A percentile compares a stretch with the other conserved stretches of the same genome.
Conservation (phyloP, 1,140 invertebrate species). For the Zaprionus nigranus region DNA sequence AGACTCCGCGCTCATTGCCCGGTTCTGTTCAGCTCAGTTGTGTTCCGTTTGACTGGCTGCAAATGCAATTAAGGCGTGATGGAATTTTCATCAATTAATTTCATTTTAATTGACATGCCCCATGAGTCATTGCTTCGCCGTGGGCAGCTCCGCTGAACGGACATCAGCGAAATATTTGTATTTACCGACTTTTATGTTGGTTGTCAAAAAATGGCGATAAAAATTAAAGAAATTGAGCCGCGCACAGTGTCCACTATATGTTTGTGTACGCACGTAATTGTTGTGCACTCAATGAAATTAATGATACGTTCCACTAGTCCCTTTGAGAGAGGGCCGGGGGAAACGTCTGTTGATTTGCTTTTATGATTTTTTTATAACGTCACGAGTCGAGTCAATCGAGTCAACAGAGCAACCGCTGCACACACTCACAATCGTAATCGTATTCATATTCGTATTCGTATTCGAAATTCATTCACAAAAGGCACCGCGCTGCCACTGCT, state of each 20-base stretch:
- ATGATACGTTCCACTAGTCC: conserved; percentile 24
- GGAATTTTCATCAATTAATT: conserved; percentile 78
- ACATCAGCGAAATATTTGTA: conserved; percentile 2
- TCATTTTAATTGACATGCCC: conserved; percentile 61
- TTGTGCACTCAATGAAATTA: conserved; percentile 58
- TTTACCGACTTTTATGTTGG: conserved; percentile 21
- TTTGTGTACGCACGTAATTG: conserved; percentile 16
- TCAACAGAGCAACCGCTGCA: neutral
- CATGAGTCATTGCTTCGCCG: conserved; percentile 49
- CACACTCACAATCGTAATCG: conserved; percentile 4
- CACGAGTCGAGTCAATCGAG: conserved; percentile 13
- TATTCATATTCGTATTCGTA: conserved; percentile 1
- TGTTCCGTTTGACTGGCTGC: conserved; percentile 44
- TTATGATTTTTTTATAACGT: conserved; percentile 52
- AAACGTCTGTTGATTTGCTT: conserved; percentile 26
- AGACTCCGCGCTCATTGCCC: conserved; percentile 9
- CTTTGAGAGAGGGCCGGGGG: neutral
- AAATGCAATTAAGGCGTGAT: conserved; percentile 71
- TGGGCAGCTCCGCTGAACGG: conserved; percentile 15
- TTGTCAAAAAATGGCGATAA: conserved; percentile 49
- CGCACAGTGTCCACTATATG: neutral
- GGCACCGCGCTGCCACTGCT: conserved; percentile 10
- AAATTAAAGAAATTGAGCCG: conserved; percentile 51
- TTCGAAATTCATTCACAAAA: conserved; percentile 52
- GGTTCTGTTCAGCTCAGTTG: neutral